These are phyloP conservation scores for Lasioglossum figueresi DNA, from an alignment of 2,888 invertebrate species.

Conservation along the genomic window DNA sequence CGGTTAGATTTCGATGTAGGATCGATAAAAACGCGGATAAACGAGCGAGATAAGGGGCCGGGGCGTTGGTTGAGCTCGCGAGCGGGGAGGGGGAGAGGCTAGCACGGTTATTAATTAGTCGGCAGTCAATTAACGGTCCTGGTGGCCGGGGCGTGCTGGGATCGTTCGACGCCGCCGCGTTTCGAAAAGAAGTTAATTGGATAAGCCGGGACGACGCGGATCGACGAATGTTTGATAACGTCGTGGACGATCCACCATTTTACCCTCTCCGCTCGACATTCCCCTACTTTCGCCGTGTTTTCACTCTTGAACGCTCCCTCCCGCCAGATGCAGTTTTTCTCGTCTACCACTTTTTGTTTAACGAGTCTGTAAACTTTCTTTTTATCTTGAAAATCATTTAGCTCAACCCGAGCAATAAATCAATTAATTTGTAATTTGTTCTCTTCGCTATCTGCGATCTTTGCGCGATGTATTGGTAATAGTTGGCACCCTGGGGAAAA, in stretches of 20 bases:
- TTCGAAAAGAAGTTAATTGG: constrained; percentile 65
- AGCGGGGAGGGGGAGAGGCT: constrained; percentile 11
- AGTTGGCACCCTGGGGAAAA: not conserved
- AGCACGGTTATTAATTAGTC: constrained; percentile 64
- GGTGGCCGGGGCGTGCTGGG: constrained; percentile 30
- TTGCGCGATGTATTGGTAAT: not conserved
- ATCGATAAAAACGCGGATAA: constrained; percentile 56
- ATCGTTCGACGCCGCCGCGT: constrained; percentile 24
- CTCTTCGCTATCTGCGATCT: not conserved
- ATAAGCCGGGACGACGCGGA: constrained; percentile 40
- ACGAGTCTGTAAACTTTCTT: not conserved
- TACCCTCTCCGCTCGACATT: not conserved
- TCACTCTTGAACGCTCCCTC: not conserved
- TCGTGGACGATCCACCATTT: not conserved
- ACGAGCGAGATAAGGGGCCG: constrained; percentile 51
- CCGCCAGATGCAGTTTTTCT: not conserved
- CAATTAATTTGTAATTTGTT: not conserved
- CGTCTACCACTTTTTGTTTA: not conserved
- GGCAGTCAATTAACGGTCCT: constrained; percentile 64
- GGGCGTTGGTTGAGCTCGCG: constrained; percentile 12
- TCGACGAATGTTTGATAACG: constrained; percentile 59
- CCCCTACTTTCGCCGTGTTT: not conserved
- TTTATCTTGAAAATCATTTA: not conserved
- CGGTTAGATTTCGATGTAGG: constrained; percentile 52
- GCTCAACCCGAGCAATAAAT: not conserved